Evolutionary conservation across 2,888 invertebrate genomes (phyloP).

Genomic region (Drosophila merina): DNA sequence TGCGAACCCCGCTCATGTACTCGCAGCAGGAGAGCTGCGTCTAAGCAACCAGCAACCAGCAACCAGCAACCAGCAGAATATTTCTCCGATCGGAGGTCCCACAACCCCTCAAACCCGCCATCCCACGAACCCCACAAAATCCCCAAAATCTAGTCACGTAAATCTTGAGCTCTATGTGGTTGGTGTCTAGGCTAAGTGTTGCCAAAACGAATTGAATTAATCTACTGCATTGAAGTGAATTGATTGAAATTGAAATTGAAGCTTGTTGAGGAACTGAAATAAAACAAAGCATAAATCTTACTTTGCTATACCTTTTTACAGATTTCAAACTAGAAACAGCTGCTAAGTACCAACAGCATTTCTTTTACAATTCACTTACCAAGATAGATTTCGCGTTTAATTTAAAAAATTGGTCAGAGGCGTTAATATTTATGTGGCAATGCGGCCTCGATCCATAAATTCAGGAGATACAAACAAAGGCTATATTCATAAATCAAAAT

Average conservation of each 20-base stretch:
- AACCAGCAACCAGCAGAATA: not conserved
- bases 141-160: slow-evolving; percentile 26
- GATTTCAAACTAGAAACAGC: not conserved
- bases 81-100: slow-evolving; percentile 2
- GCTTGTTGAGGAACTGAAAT: slow-evolving; percentile 27
- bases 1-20: slow-evolving; percentile 88
- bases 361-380: not conserved
- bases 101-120: not conserved
- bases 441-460: slow-evolving; percentile 2
- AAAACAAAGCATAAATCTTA: not conserved
- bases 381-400: not conserved
- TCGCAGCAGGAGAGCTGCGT: slow-evolving; percentile 89
- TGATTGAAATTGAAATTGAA: slow-evolving; percentile 5
- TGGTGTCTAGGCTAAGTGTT: slow-evolving; percentile 73
- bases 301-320: not conserved
- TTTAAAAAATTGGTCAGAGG: not conserved
- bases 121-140: slow-evolving; percentile 15
- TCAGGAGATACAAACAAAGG: not conserved
- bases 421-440: not conserved
- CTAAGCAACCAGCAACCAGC: slow-evolving; percentile 82
- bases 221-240: slow-evolving; percentile 13
- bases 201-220: slow-evolving; percentile 66
- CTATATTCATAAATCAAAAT: slow-evolving; percentile 31
- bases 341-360: no score
- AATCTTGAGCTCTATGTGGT: slow-evolving; percentile 66